Conservation (phyloP, 2,797 vertebrate genomes). For the Sebastolobus alascanus region DNA sequence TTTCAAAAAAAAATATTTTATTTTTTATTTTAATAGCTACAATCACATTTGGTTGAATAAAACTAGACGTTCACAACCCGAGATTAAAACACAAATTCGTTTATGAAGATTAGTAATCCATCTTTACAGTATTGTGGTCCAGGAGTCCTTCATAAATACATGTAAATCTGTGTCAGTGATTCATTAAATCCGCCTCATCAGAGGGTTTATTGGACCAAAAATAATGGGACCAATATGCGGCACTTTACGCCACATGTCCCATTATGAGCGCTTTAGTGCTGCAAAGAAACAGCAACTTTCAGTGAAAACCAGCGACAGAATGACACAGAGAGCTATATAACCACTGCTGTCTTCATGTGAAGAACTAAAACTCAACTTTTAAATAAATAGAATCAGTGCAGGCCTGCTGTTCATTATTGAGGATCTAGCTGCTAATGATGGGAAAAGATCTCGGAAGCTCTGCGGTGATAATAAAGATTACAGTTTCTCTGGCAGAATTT, state of each 20-base stretch:
- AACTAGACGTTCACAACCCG: not conserved
- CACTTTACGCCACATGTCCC: constrained; percentile 37
- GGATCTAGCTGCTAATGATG: not conserved
- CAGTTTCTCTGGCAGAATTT: not conserved
- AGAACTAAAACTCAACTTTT: constrained; percentile 4
- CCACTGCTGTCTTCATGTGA: not conserved
- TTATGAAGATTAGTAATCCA: not conserved
- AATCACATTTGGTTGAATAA: not conserved
- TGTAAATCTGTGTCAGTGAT: not conserved
- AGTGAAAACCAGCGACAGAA: not conserved
- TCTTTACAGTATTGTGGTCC: not conserved
- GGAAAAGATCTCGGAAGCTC: not conserved
- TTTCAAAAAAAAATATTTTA: not conserved
- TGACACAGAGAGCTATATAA: not conserved
- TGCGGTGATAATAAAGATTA: not conserved
- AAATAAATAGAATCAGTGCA: not conserved
- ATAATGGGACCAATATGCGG: constrained; percentile 33
- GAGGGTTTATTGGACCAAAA: constrained; percentile 28
- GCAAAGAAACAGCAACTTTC: constrained; percentile 25
- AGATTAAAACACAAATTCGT: not conserved
- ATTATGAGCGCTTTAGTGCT: constrained; percentile 26
- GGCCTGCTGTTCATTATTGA: constrained; percentile 21
- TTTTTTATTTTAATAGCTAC: not conserved
- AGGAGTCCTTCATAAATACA: not conserved
- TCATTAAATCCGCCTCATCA: constrained; percentile 36